phyloP scores from a whole-genome alignment of 2,797 vertebrate genomes.

The Pelochelys cantorii region DNA sequence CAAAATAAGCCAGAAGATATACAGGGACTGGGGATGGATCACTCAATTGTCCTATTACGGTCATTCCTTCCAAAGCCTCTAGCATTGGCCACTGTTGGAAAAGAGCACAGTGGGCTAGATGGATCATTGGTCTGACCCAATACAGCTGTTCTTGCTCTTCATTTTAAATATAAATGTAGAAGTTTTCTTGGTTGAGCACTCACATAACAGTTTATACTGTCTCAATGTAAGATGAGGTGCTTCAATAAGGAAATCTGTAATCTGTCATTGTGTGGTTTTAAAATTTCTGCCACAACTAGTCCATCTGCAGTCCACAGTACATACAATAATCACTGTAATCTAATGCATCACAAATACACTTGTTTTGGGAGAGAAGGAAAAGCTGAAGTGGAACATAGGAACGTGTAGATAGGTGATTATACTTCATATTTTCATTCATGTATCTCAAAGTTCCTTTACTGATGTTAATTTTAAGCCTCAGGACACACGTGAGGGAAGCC shows the following conservation, averaged over 20 bases:
- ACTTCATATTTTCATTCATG: not conserved
- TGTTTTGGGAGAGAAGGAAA: not conserved
- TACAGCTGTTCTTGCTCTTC: not conserved
- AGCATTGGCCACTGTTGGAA: not conserved
- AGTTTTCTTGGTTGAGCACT: not conserved
- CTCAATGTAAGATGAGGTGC: not conserved
- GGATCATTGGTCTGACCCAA: not conserved
- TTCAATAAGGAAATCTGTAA: not conserved
- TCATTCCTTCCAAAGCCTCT: not conserved
- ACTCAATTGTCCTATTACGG: not conserved
- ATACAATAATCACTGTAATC: constrained; percentile 19
- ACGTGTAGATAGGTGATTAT: not conserved
- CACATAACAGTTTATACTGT: not conserved
- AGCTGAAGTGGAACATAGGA: not conserved
- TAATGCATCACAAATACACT: not conserved
- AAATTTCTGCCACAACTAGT: not conserved
- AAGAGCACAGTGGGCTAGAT: not conserved
- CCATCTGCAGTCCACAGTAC: not conserved
- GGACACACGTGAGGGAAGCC: fast-evolving
- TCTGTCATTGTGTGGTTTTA: not conserved
- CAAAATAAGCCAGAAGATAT: not conserved
- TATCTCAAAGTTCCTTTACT: not conserved
- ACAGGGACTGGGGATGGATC: not conserved
- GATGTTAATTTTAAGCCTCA: not conserved
- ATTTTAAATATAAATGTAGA: not conserved